These are phyloP conservation scores for Tribolium castaneum DNA, from an alignment of 1,140 invertebrate species.

Conservation along the genomic window DNA sequence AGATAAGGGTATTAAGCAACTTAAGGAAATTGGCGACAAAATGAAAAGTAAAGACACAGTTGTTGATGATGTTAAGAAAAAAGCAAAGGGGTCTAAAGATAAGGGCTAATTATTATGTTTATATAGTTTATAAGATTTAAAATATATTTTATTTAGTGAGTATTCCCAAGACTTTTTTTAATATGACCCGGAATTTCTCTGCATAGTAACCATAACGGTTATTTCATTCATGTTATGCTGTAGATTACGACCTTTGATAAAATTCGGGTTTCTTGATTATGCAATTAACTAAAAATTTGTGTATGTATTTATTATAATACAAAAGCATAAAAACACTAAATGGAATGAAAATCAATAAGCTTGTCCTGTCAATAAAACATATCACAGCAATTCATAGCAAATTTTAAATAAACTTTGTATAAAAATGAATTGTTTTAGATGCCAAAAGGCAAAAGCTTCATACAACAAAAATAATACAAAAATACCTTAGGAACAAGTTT, in stretches of 20 bases:
- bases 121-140: conserved; percentile 14
- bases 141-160: not conserved
- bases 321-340: conserved; percentile 21
- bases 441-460: not conserved
- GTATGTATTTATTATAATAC: conserved; percentile 6
- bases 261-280: not conserved
- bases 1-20: conserved; percentile 49
- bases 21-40: conserved; percentile 47
- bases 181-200: no score
- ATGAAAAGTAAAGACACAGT: conserved; percentile 52
- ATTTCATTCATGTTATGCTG: no score
- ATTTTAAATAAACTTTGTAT: not conserved
- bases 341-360: conserved; percentile 43
- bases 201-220: no score
- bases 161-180: not conserved
- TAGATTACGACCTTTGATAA: not conserved
- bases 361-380: conserved; percentile 28
- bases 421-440: not conserved
- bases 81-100: conserved; percentile 39
- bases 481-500: not conserved
- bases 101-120: conserved; percentile 29
- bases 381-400: conserved; percentile 38
- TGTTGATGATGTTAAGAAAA: conserved; percentile 20
- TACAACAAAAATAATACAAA: not conserved
- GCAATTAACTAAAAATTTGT: no score